phyloP scores from a whole-genome alignment of 2,888 invertebrate genomes.

The Crematogaster levior region DNA sequence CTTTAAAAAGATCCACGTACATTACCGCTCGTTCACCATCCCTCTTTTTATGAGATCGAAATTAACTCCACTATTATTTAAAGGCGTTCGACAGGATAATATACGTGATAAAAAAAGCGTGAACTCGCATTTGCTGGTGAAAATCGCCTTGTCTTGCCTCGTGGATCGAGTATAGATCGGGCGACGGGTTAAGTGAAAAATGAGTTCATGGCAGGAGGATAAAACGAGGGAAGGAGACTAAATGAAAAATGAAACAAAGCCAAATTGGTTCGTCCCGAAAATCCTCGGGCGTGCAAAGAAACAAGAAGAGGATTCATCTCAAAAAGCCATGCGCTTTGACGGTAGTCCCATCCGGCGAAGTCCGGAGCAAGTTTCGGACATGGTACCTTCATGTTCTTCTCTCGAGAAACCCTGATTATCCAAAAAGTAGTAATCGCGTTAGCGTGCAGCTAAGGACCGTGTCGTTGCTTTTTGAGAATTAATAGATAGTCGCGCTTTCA shows the following conservation, averaged over 20 bases:
- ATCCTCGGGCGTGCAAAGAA: conserved; percentile 22
- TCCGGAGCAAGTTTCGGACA: conserved; percentile 1
- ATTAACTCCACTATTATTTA: conserved; percentile 54
- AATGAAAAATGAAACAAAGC: conserved; percentile 55
- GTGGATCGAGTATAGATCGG: conserved; percentile 36
- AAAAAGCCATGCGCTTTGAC: background rate
- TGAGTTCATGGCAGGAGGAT: conserved; percentile 18
- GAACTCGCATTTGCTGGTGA: conserved; percentile 37
- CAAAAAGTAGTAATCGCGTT: conserved; percentile 73
- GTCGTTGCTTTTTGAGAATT: conserved; percentile 71
- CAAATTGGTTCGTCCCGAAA: conserved; percentile 47
- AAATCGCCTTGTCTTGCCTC: conserved; percentile 30
- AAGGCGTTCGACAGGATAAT: conserved; percentile 44
- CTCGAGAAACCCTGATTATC: conserved; percentile 69
- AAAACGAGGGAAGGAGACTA: background rate
- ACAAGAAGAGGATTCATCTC: conserved; percentile 11
- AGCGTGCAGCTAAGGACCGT: conserved; percentile 60
- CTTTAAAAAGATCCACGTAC: background rate
- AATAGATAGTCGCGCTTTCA: conserved; percentile 64
- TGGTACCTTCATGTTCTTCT: conserved; percentile 52
- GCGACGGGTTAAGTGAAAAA: conserved; percentile 53
- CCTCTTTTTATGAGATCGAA: background rate
- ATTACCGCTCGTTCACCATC: background rate
- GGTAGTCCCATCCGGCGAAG: background rate
- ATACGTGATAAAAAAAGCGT: conserved; percentile 43